Percentiles rank a stretch among this genome's conserved stretches.
Conservation (phyloP, 1,140 invertebrate genomes). For the Nautilus pompilius region DNA sequence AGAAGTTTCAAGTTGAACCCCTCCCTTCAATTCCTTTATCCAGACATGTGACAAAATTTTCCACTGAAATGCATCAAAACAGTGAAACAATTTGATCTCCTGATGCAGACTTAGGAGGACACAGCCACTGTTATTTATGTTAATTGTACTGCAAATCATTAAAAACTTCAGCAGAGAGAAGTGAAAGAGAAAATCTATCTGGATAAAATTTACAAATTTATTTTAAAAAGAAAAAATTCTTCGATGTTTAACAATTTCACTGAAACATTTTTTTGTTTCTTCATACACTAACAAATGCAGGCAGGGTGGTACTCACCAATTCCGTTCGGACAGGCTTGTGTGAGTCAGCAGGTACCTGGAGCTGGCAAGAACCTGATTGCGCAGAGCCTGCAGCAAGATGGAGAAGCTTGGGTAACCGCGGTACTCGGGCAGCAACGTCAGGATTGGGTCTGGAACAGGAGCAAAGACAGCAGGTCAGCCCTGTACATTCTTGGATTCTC, state of each 20-base stretch:
- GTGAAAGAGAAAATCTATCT: not conserved
- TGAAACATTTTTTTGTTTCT: too few species aligned
- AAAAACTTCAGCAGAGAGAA: not conserved
- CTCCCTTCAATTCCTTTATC: too few species aligned
- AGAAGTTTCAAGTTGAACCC: too few species aligned
- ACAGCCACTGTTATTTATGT: not conserved
- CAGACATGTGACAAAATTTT: too few species aligned
- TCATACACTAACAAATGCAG: too few species aligned
- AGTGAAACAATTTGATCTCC: too few species aligned
- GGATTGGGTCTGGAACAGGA: conserved; percentile 22
- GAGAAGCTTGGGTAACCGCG: conserved; percentile 68
- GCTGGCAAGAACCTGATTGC: conserved; percentile 68
- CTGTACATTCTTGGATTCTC: too few species aligned
- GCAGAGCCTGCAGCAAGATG: conserved; percentile 64
- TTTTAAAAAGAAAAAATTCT: conserved; percentile 65
- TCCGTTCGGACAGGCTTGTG: conserved; percentile 45
- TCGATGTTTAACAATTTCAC: too few species aligned
- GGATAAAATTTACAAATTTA: conserved; percentile 69
- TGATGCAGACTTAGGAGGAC: too few species aligned
- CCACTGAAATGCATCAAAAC: too few species aligned
- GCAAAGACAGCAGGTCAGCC: too few species aligned
- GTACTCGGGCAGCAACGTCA: conserved; percentile 50
- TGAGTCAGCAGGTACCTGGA: conserved; percentile 59
- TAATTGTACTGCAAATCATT: not conserved
- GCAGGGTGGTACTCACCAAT: conserved; percentile 46